phyloP scores from a whole-genome alignment of 2,797 vertebrate species.

The Megaceryle alcyon region DNA sequence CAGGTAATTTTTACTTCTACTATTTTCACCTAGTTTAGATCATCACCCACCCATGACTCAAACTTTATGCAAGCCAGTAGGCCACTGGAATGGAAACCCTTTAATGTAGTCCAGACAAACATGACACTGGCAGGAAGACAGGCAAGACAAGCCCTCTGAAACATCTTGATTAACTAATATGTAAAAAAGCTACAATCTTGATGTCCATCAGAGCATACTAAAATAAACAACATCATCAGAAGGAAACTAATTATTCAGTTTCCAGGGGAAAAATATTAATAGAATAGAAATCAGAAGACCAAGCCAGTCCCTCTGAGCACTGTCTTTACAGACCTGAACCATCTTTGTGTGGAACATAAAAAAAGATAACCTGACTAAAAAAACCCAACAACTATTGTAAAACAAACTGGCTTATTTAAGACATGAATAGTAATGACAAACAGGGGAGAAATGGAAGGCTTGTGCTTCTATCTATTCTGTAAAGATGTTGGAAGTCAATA shows the following conservation, averaged over 20 bases:
- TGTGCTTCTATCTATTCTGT: not conserved
- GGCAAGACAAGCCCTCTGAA: not conserved
- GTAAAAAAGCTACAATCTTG: not conserved
- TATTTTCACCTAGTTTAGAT: constrained; percentile 34
- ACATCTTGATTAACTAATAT: not conserved
- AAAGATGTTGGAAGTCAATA: not conserved
- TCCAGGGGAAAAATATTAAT: not conserved
- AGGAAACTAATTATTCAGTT: not conserved
- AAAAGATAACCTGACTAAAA: not conserved
- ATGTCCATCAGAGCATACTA: not conserved
- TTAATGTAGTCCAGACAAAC: not conserved
- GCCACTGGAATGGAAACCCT: constrained; percentile 22
- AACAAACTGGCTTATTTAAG: not conserved
- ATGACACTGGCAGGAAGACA: not conserved
- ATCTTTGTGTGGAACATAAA: not conserved
- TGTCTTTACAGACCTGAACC: not conserved
- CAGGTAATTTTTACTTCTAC: constrained; percentile 13
- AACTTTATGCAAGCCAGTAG: not conserved
- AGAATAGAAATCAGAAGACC: not conserved
- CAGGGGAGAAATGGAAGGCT: not conserved
- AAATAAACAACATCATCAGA: not conserved
- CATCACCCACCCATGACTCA: not conserved
- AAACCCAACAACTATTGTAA: not conserved
- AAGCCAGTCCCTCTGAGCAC: not conserved
- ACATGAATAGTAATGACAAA: not conserved